Base-by-base conservation (phyloP, 2,888 invertebrate species). In the Octonoba sinensis region DNA sequence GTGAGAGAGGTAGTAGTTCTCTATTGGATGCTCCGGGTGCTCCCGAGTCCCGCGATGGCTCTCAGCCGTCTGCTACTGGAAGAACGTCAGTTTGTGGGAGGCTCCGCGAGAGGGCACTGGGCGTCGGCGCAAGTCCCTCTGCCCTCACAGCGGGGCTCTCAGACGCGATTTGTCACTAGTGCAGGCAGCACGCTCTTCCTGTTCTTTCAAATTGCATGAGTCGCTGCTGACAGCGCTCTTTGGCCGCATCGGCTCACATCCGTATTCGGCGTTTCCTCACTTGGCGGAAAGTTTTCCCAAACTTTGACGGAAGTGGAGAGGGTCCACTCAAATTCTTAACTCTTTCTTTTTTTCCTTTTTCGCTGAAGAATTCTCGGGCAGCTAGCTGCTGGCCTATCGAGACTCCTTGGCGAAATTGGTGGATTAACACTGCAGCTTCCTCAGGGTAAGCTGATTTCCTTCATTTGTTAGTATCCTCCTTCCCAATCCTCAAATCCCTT, bases 361-460 rank as follows among this genome's bases (percentile, higher is more conserved):
- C 27, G 54, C 62, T 66, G 75, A 67, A 51, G 60, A 60, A 54
- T 24, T 64, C 36, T 57, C 60, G 72, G 46, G 65, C 47, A 12
- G 59, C 57, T 66, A 57, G 57, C 74, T 12, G 59, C 57, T 66
- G 66, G 57, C 74, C 74, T 27, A 12, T 56, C 27, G 59, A 66
- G 47, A 64, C 22, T 20, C n/a, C 27, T 49, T 49, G 64, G 51
- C 27, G 46, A 62, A 51, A 51, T 36, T 16, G 44, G 24, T 46
- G 24, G 74, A 66, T 36, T 65, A 60, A 15, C 56, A 24, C 49
- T n/a, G 71, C 71, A 78, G 71, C 65, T 71, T 71, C 71, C 57
- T 51, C 49, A 56, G 59, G 77, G 77, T 78, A 78, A 71, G 77
- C 64, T 78, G 71, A 18, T 59, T 78, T 78, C 56, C 49, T 77